These are phyloP conservation scores for Esox masquinongy DNA, from an alignment of 2,797 vertebrate genomes.

Conservation along the genomic window DNA sequence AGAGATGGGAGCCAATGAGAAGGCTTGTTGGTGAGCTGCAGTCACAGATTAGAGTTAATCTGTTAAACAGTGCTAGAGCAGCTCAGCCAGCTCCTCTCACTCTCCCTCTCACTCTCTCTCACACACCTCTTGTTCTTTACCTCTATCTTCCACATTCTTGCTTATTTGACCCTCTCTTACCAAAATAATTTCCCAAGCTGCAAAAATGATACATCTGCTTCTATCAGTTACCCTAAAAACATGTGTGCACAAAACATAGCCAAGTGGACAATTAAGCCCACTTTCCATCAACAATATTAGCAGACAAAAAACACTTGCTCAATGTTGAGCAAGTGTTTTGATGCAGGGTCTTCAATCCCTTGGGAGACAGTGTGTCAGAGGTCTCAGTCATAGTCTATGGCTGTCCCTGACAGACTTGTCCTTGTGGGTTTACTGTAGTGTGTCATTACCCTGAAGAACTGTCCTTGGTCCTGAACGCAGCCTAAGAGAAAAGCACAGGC, in stretches of 20 bases:
- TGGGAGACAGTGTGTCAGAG: neutral
- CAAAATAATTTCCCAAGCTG: neutral
- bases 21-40: slow-evolving; percentile 31
- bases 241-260: neutral
- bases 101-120: slow-evolving; percentile 24
- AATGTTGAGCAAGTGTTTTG: neutral
- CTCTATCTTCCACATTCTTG: neutral
- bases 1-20: slow-evolving; percentile 53
- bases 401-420: neutral
- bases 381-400: neutral
- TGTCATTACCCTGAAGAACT: slow-evolving; percentile 41
- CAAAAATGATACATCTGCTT: neutral
- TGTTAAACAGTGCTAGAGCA: slow-evolving; percentile 49
- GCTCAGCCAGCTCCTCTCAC: slow-evolving; percentile 34
- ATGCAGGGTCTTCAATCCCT: neutral
- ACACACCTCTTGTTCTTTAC: neutral
- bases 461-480: slow-evolving; percentile 73
- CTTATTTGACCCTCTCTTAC: neutral
- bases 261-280: neutral
- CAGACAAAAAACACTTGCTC: neutral
- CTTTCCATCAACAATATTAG: neutral
- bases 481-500: neutral
- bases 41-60: slow-evolving; percentile 76
- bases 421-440: neutral
- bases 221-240: neutral